Conservation (phyloP, 2,888 invertebrate genomes). For the Monoplex corrugatus region DNA sequence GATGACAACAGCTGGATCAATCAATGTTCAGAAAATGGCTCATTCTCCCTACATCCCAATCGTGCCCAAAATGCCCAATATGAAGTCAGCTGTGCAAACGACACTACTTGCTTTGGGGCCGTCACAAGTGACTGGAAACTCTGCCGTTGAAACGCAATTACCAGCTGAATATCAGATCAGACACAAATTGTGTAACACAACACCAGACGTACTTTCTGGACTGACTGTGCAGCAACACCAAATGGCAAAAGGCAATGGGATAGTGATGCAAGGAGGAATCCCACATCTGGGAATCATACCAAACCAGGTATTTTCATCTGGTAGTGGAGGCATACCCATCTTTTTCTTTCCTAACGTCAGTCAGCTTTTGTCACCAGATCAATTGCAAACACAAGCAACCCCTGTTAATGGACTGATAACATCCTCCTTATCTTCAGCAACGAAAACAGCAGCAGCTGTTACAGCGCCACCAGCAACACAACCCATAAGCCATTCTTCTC, state of each 20-base stretch:
- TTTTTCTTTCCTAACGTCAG: neutral
- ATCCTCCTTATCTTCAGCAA: neutral
- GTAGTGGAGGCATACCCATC: neutral
- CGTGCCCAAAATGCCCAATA: conserved; percentile 10
- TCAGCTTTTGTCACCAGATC: neutral
- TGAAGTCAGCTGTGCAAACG: neutral
- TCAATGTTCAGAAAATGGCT: neutral
- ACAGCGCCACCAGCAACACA: neutral
- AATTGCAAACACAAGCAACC: neutral
- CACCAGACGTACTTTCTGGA: neutral
- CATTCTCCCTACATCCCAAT: conserved; percentile 20
- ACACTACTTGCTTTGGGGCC: neutral
- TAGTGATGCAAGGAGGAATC: neutral
- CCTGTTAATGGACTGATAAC: neutral
- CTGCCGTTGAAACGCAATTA: neutral
- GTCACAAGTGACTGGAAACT: neutral
- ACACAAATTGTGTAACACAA: neutral
- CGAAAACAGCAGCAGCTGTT: conserved; percentile 1
- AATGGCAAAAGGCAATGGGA: neutral
- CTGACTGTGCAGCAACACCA: neutral
- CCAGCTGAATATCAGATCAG: neutral
- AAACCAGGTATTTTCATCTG: neutral
- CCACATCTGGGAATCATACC: conserved; percentile 26
- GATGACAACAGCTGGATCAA: neutral
- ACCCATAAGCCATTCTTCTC: neutral